These are phyloP conservation scores for Heteromormyrus szaboi DNA, from an alignment of 2,797 vertebrate species.

Conservation along the genomic window DNA sequence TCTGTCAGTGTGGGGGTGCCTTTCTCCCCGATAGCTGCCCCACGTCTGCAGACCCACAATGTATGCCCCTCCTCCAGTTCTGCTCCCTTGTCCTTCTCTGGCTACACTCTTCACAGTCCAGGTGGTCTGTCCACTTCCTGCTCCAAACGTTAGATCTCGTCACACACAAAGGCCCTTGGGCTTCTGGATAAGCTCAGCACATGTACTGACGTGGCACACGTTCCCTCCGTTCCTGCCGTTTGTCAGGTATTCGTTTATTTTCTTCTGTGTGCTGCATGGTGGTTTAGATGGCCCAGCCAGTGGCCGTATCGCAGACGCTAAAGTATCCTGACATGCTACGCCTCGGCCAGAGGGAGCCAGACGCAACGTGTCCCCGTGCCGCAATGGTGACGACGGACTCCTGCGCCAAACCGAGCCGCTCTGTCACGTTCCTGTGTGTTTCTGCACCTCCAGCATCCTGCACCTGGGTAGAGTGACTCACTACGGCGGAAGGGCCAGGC, in stretches of 20 bases:
- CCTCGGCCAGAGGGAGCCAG: not conserved
- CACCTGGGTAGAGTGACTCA: not conserved
- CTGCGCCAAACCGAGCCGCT: not conserved
- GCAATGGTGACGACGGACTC: not conserved
- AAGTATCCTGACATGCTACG: not conserved
- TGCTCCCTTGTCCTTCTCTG: slow-evolving; percentile 35
- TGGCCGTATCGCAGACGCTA: not conserved
- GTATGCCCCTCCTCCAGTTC: slow-evolving; percentile 25
- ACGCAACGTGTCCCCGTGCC: not conserved
- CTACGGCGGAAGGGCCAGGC: not conserved
- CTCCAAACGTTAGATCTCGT: slow-evolving; percentile 64
- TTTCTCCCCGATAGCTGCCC: not conserved
- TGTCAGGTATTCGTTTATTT: not conserved
- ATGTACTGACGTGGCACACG: not conserved
- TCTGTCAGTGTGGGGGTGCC: not conserved
- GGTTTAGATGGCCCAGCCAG: not conserved
- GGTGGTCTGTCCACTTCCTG: slow-evolving; percentile 59
- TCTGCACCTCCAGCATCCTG: not conserved
- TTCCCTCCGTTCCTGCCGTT: not conserved
- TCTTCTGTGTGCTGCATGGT: not conserved
- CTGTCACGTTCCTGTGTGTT: not conserved
- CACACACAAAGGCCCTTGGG: slow-evolving; percentile 43
- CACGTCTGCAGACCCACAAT: slow-evolving; percentile 40
- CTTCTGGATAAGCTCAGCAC: slow-evolving; percentile 1
- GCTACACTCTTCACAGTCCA: slow-evolving; percentile 58